Evolutionary conservation across 1,140 invertebrate species (phyloP), one percentile per base, ranked within the genome.

Genomic region (Kradibia gibbosae): DNA sequence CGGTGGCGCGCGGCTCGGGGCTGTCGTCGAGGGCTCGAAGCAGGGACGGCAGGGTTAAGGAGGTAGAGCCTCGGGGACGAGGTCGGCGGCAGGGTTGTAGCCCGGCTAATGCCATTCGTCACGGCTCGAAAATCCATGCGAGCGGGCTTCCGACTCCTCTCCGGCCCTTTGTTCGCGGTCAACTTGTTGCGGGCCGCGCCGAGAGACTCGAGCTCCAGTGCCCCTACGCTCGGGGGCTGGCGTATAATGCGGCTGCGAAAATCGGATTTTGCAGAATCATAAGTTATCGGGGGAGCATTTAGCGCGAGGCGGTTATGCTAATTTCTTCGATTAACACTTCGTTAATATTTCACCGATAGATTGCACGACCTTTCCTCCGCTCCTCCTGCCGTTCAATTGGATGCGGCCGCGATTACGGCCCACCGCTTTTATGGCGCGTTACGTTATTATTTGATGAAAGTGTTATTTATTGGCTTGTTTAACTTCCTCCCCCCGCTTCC

Each of bases 71-170:
- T n/a, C n/a, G n/a, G n/a, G n/a, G n/a, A n/a, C n/a, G n/a, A n/a
- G 7, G 3, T 5, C 1, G 5, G 15, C 7, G 17, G 39, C 4
- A 11, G 13, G 25, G 11, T 25, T 60, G 42, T 42, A 75, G 13
- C 17, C 42, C 10, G 53, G 8, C 53, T 82, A 78, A 74, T 82
- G 67, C 55, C 55, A 78, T 82, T 78, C 81, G 81, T 65, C 74
- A 72, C 62, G 45, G 31, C 55, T 73, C 42, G 67, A 82, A 82
- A 82, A 82, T 82, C 70, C 82, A 78, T 80, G 83, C 76, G 78
- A 74, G 78, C 78, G 70, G 77, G 28, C 78, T 84, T 78, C 48
- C 13, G 71, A 7, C 57, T 57, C 45, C 57, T 70, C 39, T 55
- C 60, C 1, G 50, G 0, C 74, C 15, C 31, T 77, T 34, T 0